Evolutionary conservation across 2,888 invertebrate species (phyloP).

Genomic region (Aporophyla nigra): DNA sequence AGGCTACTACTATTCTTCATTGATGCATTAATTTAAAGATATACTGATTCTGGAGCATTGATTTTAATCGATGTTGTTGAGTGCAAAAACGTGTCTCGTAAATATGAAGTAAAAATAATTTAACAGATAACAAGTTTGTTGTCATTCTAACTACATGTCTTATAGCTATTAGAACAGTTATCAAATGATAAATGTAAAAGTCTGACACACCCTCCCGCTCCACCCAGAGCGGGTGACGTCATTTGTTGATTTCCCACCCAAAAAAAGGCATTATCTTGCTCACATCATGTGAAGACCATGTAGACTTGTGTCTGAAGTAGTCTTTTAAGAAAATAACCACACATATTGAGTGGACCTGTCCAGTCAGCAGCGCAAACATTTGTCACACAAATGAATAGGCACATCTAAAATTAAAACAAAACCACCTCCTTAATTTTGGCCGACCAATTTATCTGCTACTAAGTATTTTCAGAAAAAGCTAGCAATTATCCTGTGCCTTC

Average conservation of each 20-base stretch:
- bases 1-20: constrained; percentile 34
- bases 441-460: background rate
- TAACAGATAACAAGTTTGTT: background rate
- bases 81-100: constrained; percentile 4
- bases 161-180: no score
- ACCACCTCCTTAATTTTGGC: background rate
- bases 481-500: background rate
- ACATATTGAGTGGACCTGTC: no score
- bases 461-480: background rate
- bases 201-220: no score
- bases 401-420: background rate
- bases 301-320: no score
- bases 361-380: no score
- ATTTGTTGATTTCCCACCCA: no score
- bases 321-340: no score
- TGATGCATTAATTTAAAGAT: constrained; percentile 55
- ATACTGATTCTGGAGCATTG: constrained; percentile 14
- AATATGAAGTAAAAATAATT: background rate
- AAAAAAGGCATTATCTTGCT: no score
- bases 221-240: no score
- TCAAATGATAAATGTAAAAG: no score
- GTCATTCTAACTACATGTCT: background rate
- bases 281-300: no score
- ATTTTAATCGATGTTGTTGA: constrained; percentile 24
- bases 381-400: no score